These are phyloP conservation scores for Procambarus clarkii DNA, from an alignment of 1,140 invertebrate genomes.

Conservation along the genomic window DNA sequence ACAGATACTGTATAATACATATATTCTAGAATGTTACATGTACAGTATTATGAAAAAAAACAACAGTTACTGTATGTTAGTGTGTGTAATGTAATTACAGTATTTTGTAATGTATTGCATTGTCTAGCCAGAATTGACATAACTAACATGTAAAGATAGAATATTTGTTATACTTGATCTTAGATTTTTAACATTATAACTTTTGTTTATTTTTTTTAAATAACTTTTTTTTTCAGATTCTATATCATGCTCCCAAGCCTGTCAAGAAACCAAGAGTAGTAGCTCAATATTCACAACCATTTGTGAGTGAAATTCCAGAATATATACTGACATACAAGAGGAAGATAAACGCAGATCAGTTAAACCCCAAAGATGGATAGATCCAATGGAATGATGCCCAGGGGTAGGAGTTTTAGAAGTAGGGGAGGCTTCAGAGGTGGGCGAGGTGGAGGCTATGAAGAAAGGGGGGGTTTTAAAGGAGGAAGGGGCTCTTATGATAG, in stretches of 20 bases:
- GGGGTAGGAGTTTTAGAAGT: conserved; percentile 6
- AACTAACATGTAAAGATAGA: too few species aligned
- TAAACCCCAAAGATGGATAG: conserved; percentile 16
- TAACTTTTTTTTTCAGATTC: not conserved
- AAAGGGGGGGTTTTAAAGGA: conserved; percentile 29
- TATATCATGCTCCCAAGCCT: not conserved
- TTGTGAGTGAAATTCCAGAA: not conserved
- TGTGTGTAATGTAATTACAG: too few species aligned
- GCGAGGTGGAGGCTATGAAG: conserved; percentile 20
- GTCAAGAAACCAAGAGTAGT: not conserved
- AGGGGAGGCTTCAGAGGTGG: conserved; percentile 19
- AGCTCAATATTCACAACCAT: not conserved
- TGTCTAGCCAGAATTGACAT: too few species aligned
- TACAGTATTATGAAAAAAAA: too few species aligned
- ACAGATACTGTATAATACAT: too few species aligned
- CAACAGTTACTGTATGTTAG: too few species aligned
- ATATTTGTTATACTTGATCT: too few species aligned
- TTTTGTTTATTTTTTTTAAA: too few species aligned
- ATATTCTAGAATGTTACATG: too few species aligned
- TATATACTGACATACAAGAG: not conserved
- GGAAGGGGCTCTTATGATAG: not conserved
- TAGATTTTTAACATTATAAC: too few species aligned
- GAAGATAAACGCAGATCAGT: not conserved
- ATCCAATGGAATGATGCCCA: conserved; percentile 39
- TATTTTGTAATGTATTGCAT: too few species aligned